Percentiles rank a stretch among this genome's conserved stretches.
These are phyloP conservation scores for Harpagifer antarcticus DNA, from an alignment of 2,797 vertebrate genomes.

Conservation along the genomic window DNA sequence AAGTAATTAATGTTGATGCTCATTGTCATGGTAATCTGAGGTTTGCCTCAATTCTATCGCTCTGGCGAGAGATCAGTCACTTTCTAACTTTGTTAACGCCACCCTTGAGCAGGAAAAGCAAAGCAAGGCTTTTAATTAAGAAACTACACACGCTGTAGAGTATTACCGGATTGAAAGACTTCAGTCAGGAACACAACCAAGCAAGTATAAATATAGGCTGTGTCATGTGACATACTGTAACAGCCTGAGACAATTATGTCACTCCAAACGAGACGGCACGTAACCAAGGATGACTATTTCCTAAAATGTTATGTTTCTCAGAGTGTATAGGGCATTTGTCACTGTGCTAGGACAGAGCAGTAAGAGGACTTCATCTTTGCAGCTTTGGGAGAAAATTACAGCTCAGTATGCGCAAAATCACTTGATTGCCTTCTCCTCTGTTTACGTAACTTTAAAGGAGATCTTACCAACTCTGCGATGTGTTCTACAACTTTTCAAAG, in stretches of 20 bases:
- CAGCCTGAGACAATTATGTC: constrained; percentile 43
- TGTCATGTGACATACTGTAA: constrained; percentile 32
- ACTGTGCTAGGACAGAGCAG: neutral
- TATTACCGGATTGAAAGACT: constrained; percentile 35
- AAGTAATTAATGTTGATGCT: constrained; percentile 59
- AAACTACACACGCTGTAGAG: constrained; percentile 31
- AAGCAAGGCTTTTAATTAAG: constrained; percentile 42
- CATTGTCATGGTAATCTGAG: constrained; percentile 72
- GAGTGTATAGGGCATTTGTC: neutral
- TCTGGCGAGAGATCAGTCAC: constrained; percentile 53
- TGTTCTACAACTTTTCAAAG: neutral
- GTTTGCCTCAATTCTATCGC: constrained; percentile 34
- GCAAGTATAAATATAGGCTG: constrained; percentile 25
- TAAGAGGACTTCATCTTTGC: neutral
- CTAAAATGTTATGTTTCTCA: constrained; percentile 27
- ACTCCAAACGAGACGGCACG: constrained; percentile 35
- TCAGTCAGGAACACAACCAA: constrained; percentile 38
- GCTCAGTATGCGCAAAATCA: constrained; percentile 2
- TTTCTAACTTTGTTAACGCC: constrained; percentile 44
- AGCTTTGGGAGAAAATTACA: constrained; percentile 6
- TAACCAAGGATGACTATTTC: constrained; percentile 23
- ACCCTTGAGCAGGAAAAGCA: constrained; percentile 14
- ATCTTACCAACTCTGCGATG: constrained; percentile 1
- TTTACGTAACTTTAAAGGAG: neutral
- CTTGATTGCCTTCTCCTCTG: neutral